Percentiles rank a stretch among this genome's conserved stretches.
Conservation (phyloP, 2,113 vertebrate genomes). For the Pedetes capensis region DNA sequence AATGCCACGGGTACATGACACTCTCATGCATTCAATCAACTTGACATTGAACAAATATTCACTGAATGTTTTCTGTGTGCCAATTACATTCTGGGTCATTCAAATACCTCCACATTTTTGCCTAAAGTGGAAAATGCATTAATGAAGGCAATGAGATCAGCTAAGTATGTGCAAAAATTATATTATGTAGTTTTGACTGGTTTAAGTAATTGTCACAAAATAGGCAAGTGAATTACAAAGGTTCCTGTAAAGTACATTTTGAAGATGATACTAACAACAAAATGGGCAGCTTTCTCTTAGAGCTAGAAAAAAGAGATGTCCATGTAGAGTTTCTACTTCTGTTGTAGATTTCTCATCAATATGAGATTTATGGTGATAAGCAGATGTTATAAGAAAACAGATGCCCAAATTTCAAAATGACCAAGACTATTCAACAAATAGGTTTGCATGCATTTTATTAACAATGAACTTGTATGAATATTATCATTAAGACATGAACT, state of each 20-base stretch:
- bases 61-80: background rate
- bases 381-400: background rate
- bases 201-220: background rate
- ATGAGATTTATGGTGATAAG: background rate
- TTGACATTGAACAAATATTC: background rate
- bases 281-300: background rate
- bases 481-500: background rate
- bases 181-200: background rate
- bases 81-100: background rate
- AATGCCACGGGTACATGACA: accelerated
- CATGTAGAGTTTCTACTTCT: background rate
- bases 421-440: background rate
- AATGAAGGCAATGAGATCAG: background rate
- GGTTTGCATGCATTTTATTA: background rate
- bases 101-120: background rate
- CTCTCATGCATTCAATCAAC: background rate
- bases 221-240: background rate
- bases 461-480: background rate
- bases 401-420: background rate
- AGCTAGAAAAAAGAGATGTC: background rate
- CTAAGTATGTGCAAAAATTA: background rate
- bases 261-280: background rate
- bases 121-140: background rate
- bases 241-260: background rate
- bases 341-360: no score